phyloP scores from a whole-genome alignment of 2,888 invertebrate species.

The Netelia fuscicornis region DNA sequence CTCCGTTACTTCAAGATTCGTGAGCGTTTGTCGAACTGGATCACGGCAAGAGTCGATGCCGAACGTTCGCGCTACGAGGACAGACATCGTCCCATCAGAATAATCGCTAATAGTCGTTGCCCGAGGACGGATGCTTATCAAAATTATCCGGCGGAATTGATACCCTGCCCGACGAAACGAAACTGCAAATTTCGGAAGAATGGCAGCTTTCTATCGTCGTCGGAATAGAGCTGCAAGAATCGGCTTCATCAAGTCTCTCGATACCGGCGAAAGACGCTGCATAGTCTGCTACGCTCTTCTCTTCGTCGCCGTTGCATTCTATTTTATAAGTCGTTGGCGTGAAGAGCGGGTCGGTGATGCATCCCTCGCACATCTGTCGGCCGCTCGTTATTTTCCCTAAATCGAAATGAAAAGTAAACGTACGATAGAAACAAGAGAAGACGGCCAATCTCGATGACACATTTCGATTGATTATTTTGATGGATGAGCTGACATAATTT shows the following conservation, averaged over 20 bases:
- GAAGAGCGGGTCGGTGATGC: neutral
- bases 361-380: too few relatives aligned
- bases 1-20: neutral
- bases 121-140: constrained; percentile 68
- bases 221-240: constrained; percentile 7
- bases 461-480: neutral
- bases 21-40: neutral
- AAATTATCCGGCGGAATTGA: constrained; percentile 72
- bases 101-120: constrained; percentile 18
- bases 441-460: neutral
- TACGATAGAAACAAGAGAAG: neutral
- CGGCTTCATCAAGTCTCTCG: neutral
- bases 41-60: neutral
- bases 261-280: neutral
- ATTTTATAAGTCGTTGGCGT: neutral
- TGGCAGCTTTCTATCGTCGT: constrained; percentile 8
- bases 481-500: neutral
- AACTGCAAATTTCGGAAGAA: neutral
- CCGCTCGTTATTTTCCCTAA: too few relatives aligned
- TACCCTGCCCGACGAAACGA: neutral
- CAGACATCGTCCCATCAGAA: neutral
- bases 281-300: constrained; percentile 23
- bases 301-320: neutral
- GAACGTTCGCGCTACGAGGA: neutral
- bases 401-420: too few relatives aligned